These are phyloP conservation scores for Sinella curviseta DNA, from an alignment of 1,140 invertebrate species.

Conservation along the genomic window DNA sequence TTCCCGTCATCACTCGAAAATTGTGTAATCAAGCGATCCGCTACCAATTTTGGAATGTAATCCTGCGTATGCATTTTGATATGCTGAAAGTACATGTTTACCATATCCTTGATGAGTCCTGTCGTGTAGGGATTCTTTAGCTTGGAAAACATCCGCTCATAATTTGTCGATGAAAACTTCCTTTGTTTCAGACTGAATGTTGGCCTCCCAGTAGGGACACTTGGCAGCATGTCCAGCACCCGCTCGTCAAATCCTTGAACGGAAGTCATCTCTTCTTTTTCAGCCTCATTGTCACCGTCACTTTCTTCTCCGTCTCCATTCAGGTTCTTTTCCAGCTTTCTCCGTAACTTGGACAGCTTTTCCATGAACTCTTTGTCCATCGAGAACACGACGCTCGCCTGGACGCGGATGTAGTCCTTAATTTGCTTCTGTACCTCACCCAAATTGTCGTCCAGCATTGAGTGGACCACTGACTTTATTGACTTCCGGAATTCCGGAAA, in stretches of 20 bases:
- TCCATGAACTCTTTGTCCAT: neutral
- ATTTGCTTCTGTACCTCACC: neutral
- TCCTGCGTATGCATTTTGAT: neutral
- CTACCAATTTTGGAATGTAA: neutral
- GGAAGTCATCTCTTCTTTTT: neutral
- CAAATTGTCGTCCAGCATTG: neutral
- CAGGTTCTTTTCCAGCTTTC: neutral
- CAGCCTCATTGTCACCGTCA: neutral
- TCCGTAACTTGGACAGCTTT: neutral
- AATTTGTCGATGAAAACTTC: neutral
- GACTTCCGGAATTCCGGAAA: neutral
- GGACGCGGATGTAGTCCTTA: neutral
- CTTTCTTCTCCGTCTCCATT: neutral
- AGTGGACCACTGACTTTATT: neutral
- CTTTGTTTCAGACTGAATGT: neutral
- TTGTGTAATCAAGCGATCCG: neutral
- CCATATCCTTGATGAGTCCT: neutral
- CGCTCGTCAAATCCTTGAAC: too few species aligned
- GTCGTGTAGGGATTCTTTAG: neutral
- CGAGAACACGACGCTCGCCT: neutral
- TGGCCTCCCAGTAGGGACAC: neutral
- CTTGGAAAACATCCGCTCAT: neutral
- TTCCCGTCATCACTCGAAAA: neutral
- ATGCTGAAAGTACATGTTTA: neutral
- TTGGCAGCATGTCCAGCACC: neutral